Conservation (phyloP, 2,113 vertebrate species). For the Elephantulus edwardii region DNA sequence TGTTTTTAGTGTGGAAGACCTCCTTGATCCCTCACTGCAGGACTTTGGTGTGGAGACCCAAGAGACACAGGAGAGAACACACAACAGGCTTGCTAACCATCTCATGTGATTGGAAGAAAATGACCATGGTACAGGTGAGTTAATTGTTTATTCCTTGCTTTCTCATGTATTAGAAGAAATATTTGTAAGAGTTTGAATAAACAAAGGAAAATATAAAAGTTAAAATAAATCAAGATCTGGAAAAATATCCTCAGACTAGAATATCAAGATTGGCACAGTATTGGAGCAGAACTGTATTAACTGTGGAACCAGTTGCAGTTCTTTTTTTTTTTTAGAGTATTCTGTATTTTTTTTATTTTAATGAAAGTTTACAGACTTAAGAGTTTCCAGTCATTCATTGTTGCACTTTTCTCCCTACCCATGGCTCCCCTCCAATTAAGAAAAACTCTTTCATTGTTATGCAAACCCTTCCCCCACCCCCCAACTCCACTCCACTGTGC, state of each 20-base stretch:
- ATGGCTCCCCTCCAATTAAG: too few species aligned
- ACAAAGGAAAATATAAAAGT: not conserved
- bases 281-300: not conserved
- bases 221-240: not conserved
- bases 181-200: not conserved
- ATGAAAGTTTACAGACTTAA: too few species aligned
- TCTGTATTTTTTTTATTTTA: too few species aligned
- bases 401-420: too few species aligned
- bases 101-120: not conserved
- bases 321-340: too few species aligned
- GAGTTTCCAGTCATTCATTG: too few species aligned
- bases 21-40: not conserved
- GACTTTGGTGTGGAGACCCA: not conserved
- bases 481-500: too few species aligned
- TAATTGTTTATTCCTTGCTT: not conserved
- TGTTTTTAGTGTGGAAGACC: not conserved
- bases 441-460: too few species aligned
- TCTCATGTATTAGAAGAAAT: not conserved
- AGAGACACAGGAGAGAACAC: not conserved
- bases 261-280: not conserved
- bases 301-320: not conserved
- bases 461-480: too few species aligned
- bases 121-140: conserved; percentile 52
- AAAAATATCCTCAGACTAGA: not conserved
- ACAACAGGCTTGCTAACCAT: not conserved